phyloP scores from a whole-genome alignment of 2,888 invertebrate species.

The Microctonus aethiopoides region DNA sequence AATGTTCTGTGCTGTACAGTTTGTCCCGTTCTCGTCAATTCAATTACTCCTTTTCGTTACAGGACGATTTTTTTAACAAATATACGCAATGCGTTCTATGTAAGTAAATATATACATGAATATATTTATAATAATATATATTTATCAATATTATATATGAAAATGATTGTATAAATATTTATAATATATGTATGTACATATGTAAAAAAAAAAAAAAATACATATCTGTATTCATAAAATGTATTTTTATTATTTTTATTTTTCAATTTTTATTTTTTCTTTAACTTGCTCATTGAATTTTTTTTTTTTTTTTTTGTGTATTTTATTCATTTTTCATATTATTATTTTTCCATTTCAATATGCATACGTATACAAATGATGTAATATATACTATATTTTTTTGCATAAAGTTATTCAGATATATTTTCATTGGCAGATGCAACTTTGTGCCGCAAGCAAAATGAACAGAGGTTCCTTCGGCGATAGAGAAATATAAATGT shows the following conservation, averaged over 20 bases:
- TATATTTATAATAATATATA: no score
- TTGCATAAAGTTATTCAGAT: background rate
- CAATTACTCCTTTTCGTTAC: no score
- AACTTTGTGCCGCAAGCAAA: background rate
- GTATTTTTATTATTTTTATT: background rate
- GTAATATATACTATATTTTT: slow-evolving; percentile 4
- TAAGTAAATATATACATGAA: no score
- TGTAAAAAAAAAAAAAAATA: background rate
- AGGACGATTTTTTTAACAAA: no score
- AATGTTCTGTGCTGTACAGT: background rate
- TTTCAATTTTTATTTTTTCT: background rate
- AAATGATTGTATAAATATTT: no score
- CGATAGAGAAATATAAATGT: background rate
- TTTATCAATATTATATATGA: no score
- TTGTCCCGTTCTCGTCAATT: no score
- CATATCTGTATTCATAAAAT: background rate
- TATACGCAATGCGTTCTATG: no score
- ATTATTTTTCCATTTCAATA: slow-evolving; percentile 10
- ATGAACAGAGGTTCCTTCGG: background rate
- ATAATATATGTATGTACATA: background rate
- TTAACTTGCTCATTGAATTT: background rate
- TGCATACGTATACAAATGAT: slow-evolving; percentile 1
- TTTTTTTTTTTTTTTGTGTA: background rate
- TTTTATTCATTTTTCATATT: background rate
- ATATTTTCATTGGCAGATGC: background rate